Evolutionary conservation across 2,888 invertebrate species (phyloP).

Genomic region (Eupithecia subumbrata): DNA sequence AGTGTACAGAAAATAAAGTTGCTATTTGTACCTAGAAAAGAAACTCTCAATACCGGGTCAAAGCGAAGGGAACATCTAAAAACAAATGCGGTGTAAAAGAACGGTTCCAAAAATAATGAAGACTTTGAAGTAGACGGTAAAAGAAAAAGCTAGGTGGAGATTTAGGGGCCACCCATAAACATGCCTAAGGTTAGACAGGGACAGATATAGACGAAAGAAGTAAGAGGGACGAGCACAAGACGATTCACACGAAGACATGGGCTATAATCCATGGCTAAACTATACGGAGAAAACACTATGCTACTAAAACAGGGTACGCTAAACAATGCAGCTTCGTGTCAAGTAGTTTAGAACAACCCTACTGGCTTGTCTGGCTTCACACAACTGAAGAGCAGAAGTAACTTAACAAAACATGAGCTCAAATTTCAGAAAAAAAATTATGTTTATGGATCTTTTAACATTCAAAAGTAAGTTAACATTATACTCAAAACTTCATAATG

Average conservation of each 20-base stretch:
- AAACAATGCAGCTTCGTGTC: constrained; percentile 11
- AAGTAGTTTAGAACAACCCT: neutral
- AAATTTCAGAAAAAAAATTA: neutral
- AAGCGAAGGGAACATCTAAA: constrained; percentile 54
- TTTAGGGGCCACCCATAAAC: constrained; percentile 61
- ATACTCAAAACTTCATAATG: neutral
- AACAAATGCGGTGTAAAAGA: constrained; percentile 39
- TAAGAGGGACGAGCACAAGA: constrained; percentile 57
- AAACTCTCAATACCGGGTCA: constrained; percentile 31
- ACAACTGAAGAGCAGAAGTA: neutral
- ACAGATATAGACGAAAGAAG: constrained; percentile 51
- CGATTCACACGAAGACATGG: constrained; percentile 63
- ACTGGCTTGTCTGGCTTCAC: neutral
- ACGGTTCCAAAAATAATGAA: constrained; percentile 32
- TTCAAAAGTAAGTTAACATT: neutral
- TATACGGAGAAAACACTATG: constrained; percentile 61
- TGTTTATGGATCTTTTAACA: neutral
- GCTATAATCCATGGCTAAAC: constrained; percentile 61
- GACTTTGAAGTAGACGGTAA: constrained; percentile 35
- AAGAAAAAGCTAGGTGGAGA: constrained; percentile 52
- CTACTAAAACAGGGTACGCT: constrained; percentile 69
- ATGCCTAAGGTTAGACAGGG: constrained; percentile 58
- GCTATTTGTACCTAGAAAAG: constrained; percentile 44
- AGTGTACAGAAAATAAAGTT: constrained; percentile 25
- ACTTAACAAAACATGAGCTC: neutral